These are phyloP conservation scores for Salminus brasiliensis DNA, from an alignment of 2,113 vertebrate species.

Conservation along the genomic window DNA sequence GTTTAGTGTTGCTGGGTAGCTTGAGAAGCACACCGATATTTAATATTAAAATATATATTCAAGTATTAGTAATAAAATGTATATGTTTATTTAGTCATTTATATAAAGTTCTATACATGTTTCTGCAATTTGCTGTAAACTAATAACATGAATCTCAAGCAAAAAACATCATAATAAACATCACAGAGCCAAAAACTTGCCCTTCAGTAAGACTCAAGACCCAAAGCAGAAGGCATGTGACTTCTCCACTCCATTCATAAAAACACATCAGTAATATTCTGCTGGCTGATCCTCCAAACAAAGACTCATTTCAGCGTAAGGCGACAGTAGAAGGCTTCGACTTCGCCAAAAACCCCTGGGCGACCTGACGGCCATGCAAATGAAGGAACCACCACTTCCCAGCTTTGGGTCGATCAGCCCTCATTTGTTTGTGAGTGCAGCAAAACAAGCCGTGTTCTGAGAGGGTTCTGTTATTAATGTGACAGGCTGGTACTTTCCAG, in stretches of 20 bases:
- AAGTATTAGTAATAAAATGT: no score
- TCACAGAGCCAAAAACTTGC: background rate
- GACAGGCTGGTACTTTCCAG: constrained; percentile 56
- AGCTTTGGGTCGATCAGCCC: constrained; percentile 11
- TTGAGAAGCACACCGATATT: no score
- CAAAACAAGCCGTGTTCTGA: constrained; percentile 23
- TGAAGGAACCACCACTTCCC: constrained; percentile 15
- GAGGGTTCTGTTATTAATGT: constrained; percentile 46
- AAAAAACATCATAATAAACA: background rate
- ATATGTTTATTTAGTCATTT: no score
- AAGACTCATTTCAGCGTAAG: no score
- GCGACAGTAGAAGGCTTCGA: no score
- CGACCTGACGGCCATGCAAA: constrained; percentile 24
- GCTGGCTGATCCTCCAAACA: no score
- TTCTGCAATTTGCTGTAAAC: no score
- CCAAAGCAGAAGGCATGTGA: background rate
- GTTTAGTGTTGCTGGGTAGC: no score
- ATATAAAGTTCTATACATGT: no score
- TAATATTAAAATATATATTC: no score
- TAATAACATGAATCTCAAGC: no score
- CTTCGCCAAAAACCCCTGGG: background rate
- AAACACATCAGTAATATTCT: background rate
- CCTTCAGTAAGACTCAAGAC: background rate
- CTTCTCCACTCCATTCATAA: background rate
- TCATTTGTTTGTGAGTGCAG: constrained; percentile 48